Evolutionary conservation across 2,113 vertebrate genomes (phyloP).

Genomic region (Dryoscopus gambensis): DNA sequence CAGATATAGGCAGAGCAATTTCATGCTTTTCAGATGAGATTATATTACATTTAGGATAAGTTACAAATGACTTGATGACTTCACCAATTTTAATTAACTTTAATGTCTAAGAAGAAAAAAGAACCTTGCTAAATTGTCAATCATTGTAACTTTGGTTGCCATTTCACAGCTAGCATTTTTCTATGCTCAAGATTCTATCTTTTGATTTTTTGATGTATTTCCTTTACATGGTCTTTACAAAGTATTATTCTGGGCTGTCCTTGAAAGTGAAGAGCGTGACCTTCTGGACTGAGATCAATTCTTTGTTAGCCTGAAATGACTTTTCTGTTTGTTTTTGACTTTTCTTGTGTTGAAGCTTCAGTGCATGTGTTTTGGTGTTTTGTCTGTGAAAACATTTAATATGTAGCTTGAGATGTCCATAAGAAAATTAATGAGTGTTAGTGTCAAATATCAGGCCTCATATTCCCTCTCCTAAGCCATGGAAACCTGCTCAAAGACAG

Average conservation of each 20-base stretch:
- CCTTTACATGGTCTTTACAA: background rate
- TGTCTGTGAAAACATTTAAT: background rate
- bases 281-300: background rate
- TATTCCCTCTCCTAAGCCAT: background rate
- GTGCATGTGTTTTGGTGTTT: background rate
- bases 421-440: background rate
- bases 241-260: background rate
- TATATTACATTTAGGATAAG: slow-evolving; percentile 49
- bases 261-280: background rate
- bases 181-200: background rate
- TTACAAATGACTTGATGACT: slow-evolving; percentile 50
- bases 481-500: background rate
- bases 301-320: background rate
- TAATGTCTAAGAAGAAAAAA: slow-evolving; percentile 35
- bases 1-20: slow-evolving; percentile 62
- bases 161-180: slow-evolving; percentile 13
- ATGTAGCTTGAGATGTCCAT: background rate
- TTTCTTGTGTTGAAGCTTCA: background rate
- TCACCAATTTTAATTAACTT: slow-evolving; percentile 63
- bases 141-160: background rate
- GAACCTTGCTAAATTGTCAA: slow-evolving; percentile 9
- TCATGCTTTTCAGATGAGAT: slow-evolving; percentile 69
- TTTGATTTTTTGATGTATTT: background rate
- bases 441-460: background rate
- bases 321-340: background rate